Evolutionary conservation across 2,113 vertebrate species (phyloP).

Genomic region (Brachyhypopomus occidentalis): DNA sequence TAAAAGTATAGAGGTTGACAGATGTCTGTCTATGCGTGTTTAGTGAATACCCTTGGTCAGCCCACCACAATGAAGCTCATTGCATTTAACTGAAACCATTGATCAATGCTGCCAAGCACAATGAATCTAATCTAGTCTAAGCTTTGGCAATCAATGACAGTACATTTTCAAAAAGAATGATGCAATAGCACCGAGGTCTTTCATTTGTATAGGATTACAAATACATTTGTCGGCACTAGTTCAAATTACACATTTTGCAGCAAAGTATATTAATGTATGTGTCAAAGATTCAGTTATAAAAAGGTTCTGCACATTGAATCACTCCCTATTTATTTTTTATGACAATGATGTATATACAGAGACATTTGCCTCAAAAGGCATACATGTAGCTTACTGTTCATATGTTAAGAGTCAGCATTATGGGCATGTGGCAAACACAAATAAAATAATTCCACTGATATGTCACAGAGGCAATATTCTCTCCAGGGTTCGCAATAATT

Average conservation of each 20-base stretch:
- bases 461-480: conserved; percentile 3
- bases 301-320: conserved; percentile 1
- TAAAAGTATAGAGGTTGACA: conserved; percentile 19
- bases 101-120: conserved; percentile 31
- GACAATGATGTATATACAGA: neutral
- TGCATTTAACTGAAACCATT: conserved; percentile 41
- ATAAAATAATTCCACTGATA: conserved; percentile 45
- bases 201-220: neutral
- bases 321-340: conserved; percentile 12
- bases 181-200: conserved; percentile 7
- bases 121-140: conserved; percentile 6
- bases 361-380: conserved; percentile 1
- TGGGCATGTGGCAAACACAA: conserved; percentile 4
- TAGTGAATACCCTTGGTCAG: conserved; percentile 7
- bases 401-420: conserved; percentile 27
- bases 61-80: conserved; percentile 39
- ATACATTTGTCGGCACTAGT: neutral
- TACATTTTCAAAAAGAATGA: conserved; percentile 31
- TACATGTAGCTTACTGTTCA: conserved; percentile 14
- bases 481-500: conserved; percentile 39
- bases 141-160: conserved; percentile 29
- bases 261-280: neutral
- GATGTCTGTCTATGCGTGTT: conserved; percentile 34
- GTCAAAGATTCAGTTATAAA: neutral
- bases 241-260: neutral